Percentiles rank a stretch among this genome's conserved stretches.
phyloP scores from a whole-genome alignment of 2,888 invertebrate species.

The Balanococcus diminutus region DNA sequence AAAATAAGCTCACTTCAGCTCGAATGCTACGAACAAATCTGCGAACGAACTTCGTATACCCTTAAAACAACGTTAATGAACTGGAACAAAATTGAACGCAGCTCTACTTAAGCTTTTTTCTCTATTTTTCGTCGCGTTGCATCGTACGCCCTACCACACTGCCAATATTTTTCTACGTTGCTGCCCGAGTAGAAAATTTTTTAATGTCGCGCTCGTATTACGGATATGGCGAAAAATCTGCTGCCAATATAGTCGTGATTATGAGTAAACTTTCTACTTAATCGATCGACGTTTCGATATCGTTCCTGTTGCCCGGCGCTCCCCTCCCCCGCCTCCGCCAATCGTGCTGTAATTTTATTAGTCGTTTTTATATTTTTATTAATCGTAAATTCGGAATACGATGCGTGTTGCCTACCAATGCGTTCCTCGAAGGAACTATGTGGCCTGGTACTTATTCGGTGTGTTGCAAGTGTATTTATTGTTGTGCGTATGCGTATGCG shows the following conservation, averaged over 20 bases:
- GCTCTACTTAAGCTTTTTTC: neutral
- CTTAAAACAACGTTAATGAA: neutral
- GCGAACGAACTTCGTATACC: neutral
- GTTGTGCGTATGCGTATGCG: neutral
- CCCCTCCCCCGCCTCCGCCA: neutral
- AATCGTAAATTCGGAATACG: slow-evolving; percentile 35
- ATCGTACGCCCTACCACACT: too few relatives aligned
- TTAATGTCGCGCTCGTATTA: neutral
- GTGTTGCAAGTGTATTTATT: neutral
- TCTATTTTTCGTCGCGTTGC: too few relatives aligned
- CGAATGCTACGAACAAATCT: neutral
- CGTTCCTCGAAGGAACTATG: slow-evolving; percentile 45
- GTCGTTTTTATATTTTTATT: neutral
- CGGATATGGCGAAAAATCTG: neutral
- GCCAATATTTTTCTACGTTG: neutral
- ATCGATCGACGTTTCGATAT: neutral
- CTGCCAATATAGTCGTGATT: neutral
- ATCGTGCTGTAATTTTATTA: neutral
- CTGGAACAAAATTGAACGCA: neutral
- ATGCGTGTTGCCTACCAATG: slow-evolving; percentile 43
- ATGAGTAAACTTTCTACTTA: slow-evolving; percentile 14
- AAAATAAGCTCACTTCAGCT: neutral
- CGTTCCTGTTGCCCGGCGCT: neutral
- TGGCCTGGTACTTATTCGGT: neutral
- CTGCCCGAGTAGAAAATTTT: neutral